Evolutionary conservation across 64 coral and sea anemone genomes (phyloP).

Genomic region (Montipora efflorescens): DNA sequence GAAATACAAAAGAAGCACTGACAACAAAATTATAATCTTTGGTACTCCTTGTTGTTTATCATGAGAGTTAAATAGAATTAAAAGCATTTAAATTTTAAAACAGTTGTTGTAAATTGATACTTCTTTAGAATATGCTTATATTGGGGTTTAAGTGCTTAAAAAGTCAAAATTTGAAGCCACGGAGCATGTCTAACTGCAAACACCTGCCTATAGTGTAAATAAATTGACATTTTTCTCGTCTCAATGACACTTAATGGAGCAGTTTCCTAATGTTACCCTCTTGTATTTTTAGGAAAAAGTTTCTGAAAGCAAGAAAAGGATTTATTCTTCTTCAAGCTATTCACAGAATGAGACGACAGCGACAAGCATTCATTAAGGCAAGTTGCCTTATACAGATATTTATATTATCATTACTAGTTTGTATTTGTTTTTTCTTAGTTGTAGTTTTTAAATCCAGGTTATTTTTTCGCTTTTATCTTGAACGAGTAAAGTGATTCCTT

Average conservation of each 20-base stretch:
- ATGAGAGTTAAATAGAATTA: too few species aligned
- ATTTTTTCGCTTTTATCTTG: neutral
- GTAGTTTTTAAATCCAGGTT: neutral
- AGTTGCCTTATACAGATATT: neutral
- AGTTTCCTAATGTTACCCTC: neutral
- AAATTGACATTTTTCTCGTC: neutral
- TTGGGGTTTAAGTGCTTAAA: too few species aligned
- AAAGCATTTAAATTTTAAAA: too few species aligned
- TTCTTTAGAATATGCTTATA: too few species aligned
- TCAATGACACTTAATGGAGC: neutral
- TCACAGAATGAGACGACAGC: conserved; percentile 39
- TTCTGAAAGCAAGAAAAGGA: conserved; percentile 62
- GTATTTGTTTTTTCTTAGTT: too few species aligned
- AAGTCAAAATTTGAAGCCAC: too few species aligned
- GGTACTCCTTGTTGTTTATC: too few species aligned
- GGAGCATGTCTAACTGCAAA: neutral
- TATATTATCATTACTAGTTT: too few species aligned
- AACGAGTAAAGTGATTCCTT: neutral
- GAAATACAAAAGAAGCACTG: too few species aligned
- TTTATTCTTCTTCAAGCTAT: conserved; percentile 60
- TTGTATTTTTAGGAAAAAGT: conserved; percentile 59
- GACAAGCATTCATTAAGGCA: conserved; percentile 7
- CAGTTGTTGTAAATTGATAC: too few species aligned
- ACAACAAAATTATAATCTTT: too few species aligned
- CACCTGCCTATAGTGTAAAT: neutral